Evolutionary conservation across 23 tunicate genomes (phyloP), one percentile per base, ranked within the genome.

Genomic region (Diplosoma virens): DNA sequence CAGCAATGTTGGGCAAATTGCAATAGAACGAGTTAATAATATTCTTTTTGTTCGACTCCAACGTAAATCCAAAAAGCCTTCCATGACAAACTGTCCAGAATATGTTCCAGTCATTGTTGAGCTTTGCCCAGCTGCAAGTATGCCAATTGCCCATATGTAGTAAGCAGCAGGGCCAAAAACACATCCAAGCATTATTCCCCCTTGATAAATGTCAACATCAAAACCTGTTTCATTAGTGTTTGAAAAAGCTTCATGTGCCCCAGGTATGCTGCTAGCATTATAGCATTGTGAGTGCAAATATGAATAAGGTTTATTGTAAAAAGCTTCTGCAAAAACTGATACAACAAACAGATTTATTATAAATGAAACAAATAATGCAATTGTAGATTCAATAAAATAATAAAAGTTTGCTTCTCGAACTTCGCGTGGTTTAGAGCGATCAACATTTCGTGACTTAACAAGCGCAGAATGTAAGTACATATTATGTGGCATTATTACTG

Each of bases 131-230:
- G 98, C 98, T 20, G 98, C 98, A 23, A 93, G 68, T 28, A 93
- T 93, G n/a, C 98, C 98, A 25, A 93, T 63, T 1, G 98, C 98
- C 98, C 98, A 93, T n/a, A 93, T 86, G 41, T 93, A 93, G 48
- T 93, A 93, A 0, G 93, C 93, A 32, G 82, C 87, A 18, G 83
- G 93, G 3, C 98, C 98, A 86, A 67, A 93, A 33, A 67, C 60
- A 48, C 93, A 86, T 0, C 98, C 98, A 61, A 93, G 64, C 45
- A 86, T 58, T 22, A 93, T 77, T 24, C 98, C 98, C 18, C 98
- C 98, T 63, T 81, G 81, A 70, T 59, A 71, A 21, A 93, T 71
- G 61, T 93, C 94, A 1, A 81, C 88, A 56, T 56, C 48, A 2
- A 86, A 71, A 25, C 81, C 68, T 25, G 66, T 48, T 59, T 86